Base-by-base conservation (phyloP, 2,888 invertebrate species). In the Argyra leucocephala region DNA sequence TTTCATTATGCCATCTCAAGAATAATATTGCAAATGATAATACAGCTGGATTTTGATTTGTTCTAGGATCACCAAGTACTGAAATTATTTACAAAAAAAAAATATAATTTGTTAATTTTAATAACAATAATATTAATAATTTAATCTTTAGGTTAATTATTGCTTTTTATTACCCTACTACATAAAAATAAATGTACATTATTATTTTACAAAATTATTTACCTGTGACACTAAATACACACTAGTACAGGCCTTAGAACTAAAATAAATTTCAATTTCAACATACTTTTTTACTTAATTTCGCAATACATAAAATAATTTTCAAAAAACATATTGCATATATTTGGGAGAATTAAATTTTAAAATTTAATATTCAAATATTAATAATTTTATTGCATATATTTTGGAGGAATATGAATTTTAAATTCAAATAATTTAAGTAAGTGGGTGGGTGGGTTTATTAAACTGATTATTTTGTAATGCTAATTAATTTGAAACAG, bases 1-100 rank as follows among this genome's bases (percentile, higher is more conserved):
- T 84, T 3, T 90, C 87, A 76, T 99, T 99, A 79, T 99, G 98
- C 92, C 95, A 99, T 2, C 97, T 88, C 75, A 94, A 89, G 73
- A 98, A 91, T 22, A 99, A 81, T 65, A 99, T 90, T 4, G 95
- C 94, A 72, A 99, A 90, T 0, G 96, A 89, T 63, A 98, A 84
- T 73, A 99, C 82, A 0, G 96, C 96, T 1, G 98, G 98, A 78
- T 98, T 97, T 79, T 99, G 98, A 79, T 98, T 98, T 3, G 93
- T 93, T 69, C 97, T 85, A 1, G 96, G 93, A 80, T 98, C 97
- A 21, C 98, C 98, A 65, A 98, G 81, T 72, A 96, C 97, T 97
- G 76, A 1, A 80, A 78, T 62, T 68, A 21, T 22, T 59, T 62
- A 10, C 12, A n/a, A 61, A 63, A 18, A 12, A 61, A 23, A 9